These are phyloP conservation scores for Dasypus novemcinctus DNA, from an alignment of 2,113 vertebrate species.

Conservation along the genomic window DNA sequence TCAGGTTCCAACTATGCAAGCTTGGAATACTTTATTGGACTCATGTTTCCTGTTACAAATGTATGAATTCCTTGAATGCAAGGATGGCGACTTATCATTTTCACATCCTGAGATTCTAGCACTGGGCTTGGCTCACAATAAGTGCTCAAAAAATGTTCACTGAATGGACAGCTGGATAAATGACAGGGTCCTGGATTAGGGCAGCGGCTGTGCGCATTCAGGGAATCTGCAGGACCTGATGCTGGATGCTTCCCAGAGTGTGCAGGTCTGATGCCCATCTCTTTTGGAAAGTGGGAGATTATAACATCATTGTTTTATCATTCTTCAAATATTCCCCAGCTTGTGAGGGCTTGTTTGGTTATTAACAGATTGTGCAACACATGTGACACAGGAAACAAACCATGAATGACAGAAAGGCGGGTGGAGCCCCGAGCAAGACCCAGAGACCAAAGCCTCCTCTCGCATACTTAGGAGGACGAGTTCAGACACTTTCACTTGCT, in stretches of 20 bases:
- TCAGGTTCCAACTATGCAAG: not conserved
- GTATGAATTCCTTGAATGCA: not conserved
- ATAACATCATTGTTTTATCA: constrained; percentile 47
- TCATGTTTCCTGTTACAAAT: not conserved
- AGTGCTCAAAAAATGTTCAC: not conserved
- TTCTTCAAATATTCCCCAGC: constrained; percentile 57
- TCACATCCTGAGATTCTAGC: not conserved
- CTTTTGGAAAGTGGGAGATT: constrained; percentile 46
- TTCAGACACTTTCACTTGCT: not conserved
- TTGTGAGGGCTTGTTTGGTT: constrained; percentile 66
- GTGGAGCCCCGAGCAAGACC: constrained; percentile 3
- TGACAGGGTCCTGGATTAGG: not conserved
- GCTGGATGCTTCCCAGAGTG: not conserved
- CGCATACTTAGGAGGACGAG: not conserved
- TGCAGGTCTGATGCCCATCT: not conserved
- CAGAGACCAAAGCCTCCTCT: not conserved
- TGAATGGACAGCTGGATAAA: not conserved
- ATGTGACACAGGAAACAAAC: constrained; percentile 65
- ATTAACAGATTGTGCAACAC: constrained; percentile 53
- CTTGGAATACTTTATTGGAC: not conserved
- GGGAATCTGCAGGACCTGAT: not conserved
- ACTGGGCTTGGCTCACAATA: not conserved
- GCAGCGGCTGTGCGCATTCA: not conserved
- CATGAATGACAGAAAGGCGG: not conserved
- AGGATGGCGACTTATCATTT: not conserved